Evolutionary conservation across 2,797 vertebrate genomes (phyloP), one percentile per base, ranked within the genome.

Genomic region (Lutjanus campechanus): DNA sequence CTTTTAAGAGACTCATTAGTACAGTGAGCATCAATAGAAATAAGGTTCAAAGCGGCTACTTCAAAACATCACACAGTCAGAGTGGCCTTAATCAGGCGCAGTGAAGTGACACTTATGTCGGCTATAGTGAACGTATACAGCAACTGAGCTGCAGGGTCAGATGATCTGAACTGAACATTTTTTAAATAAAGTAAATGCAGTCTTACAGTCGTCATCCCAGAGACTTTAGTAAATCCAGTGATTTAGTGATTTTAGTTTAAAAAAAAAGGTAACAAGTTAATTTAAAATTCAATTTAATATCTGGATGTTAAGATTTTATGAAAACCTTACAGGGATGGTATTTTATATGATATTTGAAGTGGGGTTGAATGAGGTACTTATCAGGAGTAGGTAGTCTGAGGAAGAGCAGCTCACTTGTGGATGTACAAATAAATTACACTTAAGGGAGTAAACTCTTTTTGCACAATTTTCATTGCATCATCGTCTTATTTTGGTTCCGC

Each of bases 1-100:
- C 84, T 88, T 89, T 87, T 79, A 88, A 49, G 29, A 83, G 76
- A 83, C 79, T 83, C 77, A 92, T 88, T 77, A 85, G 74, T 65
- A 50, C 55, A 58, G 65, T 3, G 64, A 81, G 50, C 50, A 79
- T 85, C 56, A 36, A 40, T 50, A 65, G 69, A 77, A 63, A 64
- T 59, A 54, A 5, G 11, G 61, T 59, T 87, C 65, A 68, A 76
- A 83, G 61, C 22, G 0, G 2, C 65, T 44, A 50, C 59, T 22
- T 69, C 12, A 73, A 56, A 69, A 66, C 29, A 63, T 25, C 29
- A 7, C 2, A 55, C 22, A 72, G 54, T 56, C 4, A 49, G 70
- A 51, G 6, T n/a, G 40, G 19, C 12, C 17, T 40, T 29, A 69
- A 60, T 58, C 13, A 44, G 15, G 49, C 65, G 53, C 54, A 22